Evolutionary conservation across 2,888 invertebrate species (phyloP).

Genomic region (Exocentrus adspersus): DNA sequence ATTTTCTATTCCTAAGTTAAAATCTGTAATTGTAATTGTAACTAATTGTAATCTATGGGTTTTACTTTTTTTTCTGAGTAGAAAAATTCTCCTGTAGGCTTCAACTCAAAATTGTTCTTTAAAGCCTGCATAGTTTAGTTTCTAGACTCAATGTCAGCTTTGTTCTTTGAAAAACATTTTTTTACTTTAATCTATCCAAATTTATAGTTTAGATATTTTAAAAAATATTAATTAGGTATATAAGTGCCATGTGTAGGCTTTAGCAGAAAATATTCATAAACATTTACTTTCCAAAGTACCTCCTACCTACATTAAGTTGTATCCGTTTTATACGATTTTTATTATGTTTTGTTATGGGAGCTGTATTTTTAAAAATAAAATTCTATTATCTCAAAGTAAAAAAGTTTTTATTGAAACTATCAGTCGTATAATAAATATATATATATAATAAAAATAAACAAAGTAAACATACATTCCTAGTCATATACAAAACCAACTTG

Average conservation of each 20-base stretch:
- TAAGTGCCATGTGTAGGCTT: constrained; percentile 20
- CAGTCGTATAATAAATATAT: constrained; percentile 17
- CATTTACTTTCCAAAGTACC: constrained; percentile 20
- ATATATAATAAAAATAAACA: background rate
- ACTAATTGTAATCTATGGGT: too few relatives aligned
- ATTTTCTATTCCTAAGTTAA: too few relatives aligned
- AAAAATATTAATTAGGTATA: constrained; percentile 3
- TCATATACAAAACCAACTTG: background rate
- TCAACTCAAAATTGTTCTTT: too few relatives aligned
- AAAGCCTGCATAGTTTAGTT: too few relatives aligned
- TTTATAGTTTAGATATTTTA: too few relatives aligned
- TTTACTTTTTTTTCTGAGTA: too few relatives aligned
- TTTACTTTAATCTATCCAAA: too few relatives aligned
- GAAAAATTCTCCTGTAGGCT: too few relatives aligned
- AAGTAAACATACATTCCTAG: background rate
- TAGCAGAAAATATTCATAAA: constrained; percentile 14
- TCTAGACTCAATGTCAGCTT: too few relatives aligned
- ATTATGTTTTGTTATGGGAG: constrained; percentile 34
- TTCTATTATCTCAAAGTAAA: constrained; percentile 9
- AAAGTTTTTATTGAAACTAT: constrained; percentile 10
- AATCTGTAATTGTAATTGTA: too few relatives aligned
- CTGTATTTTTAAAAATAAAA: constrained; percentile 40
- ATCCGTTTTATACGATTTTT: constrained; percentile 35
- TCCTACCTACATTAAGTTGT: constrained; percentile 34
- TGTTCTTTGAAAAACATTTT: too few relatives aligned